phyloP scores from a whole-genome alignment of 1,140 invertebrate species.

The Drosophila trapezifrons region DNA sequence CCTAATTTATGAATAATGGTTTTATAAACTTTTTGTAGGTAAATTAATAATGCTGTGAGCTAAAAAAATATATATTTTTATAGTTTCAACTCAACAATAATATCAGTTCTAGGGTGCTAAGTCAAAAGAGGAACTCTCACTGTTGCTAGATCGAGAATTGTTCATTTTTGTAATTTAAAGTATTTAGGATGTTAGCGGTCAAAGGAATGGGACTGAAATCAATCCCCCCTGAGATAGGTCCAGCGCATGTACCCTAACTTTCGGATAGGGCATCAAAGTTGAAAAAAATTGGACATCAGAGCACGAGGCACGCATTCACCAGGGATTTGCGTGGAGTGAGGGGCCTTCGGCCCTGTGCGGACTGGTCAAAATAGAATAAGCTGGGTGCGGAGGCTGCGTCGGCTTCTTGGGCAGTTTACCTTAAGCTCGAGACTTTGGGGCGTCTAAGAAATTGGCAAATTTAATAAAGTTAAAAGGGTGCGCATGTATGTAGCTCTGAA shows the following conservation, averaged over 20 bases:
- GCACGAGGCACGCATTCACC: constrained; percentile 70
- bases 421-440: constrained; percentile 47
- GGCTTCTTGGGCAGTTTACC: constrained; percentile 46
- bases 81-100: not conserved
- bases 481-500: constrained; percentile 42
- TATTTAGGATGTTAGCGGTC: not conserved
- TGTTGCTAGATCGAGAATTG: too few species aligned
- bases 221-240: not conserved
- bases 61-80: not conserved
- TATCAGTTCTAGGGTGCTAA: not conserved
- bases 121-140: not conserved
- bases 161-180: too few species aligned
- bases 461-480: constrained; percentile 83
- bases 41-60: too few species aligned
- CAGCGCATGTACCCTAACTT: not conserved
- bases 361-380: constrained; percentile 36
- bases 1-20: too few species aligned
- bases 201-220: too few species aligned
- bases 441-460: constrained; percentile 80
- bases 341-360: constrained; percentile 7
- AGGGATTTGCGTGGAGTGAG: constrained; percentile 60
- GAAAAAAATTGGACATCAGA: constrained; percentile 60
- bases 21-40: too few species aligned
- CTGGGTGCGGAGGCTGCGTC: constrained; percentile 1
- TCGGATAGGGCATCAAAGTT: constrained; percentile 19